These are phyloP conservation scores for Drosophila ezoana DNA, from an alignment of 2,888 invertebrate genomes.

Conservation along the genomic window DNA sequence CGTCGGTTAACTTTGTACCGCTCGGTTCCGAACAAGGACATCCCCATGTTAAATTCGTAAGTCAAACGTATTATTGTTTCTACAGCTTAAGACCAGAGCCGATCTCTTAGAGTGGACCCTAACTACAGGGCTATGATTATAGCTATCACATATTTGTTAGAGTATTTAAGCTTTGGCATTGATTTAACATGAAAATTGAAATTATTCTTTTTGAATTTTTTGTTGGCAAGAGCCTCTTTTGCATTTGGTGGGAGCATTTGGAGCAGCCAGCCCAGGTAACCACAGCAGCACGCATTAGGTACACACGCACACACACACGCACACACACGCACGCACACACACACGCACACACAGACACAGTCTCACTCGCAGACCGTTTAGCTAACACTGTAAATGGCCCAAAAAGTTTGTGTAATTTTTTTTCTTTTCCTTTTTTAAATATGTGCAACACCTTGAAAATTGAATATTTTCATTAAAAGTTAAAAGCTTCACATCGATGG, in stretches of 20 bases:
- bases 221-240: slow-evolving; percentile 11
- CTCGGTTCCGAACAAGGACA: too few relatives aligned
- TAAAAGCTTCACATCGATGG: slow-evolving; percentile 59
- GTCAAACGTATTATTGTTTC: too few relatives aligned
- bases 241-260: neutral
- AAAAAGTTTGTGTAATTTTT: slow-evolving; percentile 30
- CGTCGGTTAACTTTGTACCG: too few relatives aligned
- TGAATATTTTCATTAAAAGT: slow-evolving; percentile 82
- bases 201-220: slow-evolving; percentile 1
- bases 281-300: slow-evolving; percentile 17
- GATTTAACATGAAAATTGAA: too few relatives aligned
- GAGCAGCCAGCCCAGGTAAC: neutral
- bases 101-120: too few relatives aligned
- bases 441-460: slow-evolving; percentile 74
- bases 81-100: too few relatives aligned
- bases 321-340: slow-evolving; percentile 11
- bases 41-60: too few relatives aligned
- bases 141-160: neutral
- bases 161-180: neutral
- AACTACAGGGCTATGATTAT: too few relatives aligned
- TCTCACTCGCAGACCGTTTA: neutral
- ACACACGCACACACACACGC: slow-evolving; percentile 9
- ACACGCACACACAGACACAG: slow-evolving; percentile 5
- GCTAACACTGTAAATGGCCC: slow-evolving; percentile 16
- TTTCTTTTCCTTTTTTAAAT: slow-evolving; percentile 55